Percentiles rank a stretch among this genome's conserved stretches.
phyloP scores from a whole-genome alignment of 1,140 invertebrate genomes.

The Dinothrombium tinctorium region DNA sequence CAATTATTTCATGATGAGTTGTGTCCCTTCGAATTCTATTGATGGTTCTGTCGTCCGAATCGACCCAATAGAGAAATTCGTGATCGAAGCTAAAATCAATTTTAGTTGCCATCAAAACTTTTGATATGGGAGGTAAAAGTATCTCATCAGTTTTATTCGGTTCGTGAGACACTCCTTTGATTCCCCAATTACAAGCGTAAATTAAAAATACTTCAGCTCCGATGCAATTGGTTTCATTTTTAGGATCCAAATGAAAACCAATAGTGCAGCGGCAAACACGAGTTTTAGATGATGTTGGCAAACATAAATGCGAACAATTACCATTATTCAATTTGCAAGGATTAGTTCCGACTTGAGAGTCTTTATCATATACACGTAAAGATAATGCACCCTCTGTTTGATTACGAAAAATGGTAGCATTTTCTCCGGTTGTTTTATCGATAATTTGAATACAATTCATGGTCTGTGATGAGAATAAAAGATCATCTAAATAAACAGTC shows the following conservation, averaged over 20 bases:
- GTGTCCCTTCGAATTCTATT: slow-evolving; percentile 51
- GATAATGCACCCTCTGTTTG: slow-evolving; percentile 37
- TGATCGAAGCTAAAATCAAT: slow-evolving; percentile 43
- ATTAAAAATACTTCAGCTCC: slow-evolving; percentile 40
- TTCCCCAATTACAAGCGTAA: slow-evolving; percentile 46
- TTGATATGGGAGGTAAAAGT: slow-evolving; percentile 43
- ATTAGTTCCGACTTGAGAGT: slow-evolving; percentile 29
- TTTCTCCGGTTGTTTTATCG: slow-evolving; percentile 24
- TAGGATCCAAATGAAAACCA: slow-evolving; percentile 35
- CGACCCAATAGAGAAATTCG: slow-evolving; percentile 53
- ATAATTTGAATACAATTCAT: slow-evolving; percentile 30
- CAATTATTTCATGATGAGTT: slow-evolving; percentile 32
- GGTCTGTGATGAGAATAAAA: slow-evolving; percentile 36
- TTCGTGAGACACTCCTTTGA: slow-evolving; percentile 40
- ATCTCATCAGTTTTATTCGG: slow-evolving; percentile 35
- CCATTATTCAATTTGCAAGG: slow-evolving; percentile 27
- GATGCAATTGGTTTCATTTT: slow-evolving; percentile 25
- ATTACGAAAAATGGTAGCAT: slow-evolving; percentile 25
- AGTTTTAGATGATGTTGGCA: slow-evolving; percentile 31
- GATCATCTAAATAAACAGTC: slow-evolving; percentile 28
- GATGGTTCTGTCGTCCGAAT: slow-evolving; percentile 43
- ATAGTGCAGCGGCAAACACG: slow-evolving; percentile 46
- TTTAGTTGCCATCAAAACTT: slow-evolving; percentile 41
- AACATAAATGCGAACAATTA: slow-evolving; percentile 49
- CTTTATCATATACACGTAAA: slow-evolving; percentile 41